phyloP scores from a whole-genome alignment of 2,888 invertebrate genomes.

The Alsophila aescularia region DNA sequence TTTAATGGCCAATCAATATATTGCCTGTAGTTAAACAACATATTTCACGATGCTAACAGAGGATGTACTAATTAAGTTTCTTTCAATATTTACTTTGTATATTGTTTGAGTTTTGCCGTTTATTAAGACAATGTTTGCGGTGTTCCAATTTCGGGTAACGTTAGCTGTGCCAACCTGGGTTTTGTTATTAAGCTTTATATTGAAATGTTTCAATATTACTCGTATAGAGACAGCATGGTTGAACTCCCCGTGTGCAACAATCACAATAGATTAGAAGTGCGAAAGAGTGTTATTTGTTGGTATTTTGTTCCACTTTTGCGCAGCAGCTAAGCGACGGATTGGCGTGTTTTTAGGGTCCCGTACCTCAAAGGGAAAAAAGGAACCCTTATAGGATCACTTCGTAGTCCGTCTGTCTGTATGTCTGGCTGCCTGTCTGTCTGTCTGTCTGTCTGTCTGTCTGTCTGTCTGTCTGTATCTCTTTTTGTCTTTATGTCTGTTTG shows the following conservation, averaged over 20 bases:
- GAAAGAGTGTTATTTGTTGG: too few species aligned
- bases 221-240: neutral
- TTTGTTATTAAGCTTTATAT: slow-evolving; percentile 15
- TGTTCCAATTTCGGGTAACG: slow-evolving; percentile 55
- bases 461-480: too few species aligned
- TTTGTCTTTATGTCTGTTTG: too few species aligned
- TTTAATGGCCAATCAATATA: slow-evolving; percentile 78
- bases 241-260: neutral
- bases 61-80: slow-evolving; percentile 76
- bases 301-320: too few species aligned
- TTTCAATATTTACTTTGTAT: slow-evolving; percentile 77
- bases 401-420: too few species aligned
- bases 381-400: too few species aligned
- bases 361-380: too few species aligned
- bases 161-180: slow-evolving; percentile 28
- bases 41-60: slow-evolving; percentile 61
- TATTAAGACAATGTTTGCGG: slow-evolving; percentile 70
- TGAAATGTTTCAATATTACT: slow-evolving; percentile 33
- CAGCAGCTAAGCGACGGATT: too few species aligned
- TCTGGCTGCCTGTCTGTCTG: too few species aligned
- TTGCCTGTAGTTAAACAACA: slow-evolving; percentile 68
- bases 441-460: too few species aligned
- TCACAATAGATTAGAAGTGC: too few species aligned
- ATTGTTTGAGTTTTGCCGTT: slow-evolving; percentile 73
- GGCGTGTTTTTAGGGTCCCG: too few species aligned